A percentile compares a stretch with the other conserved stretches of the same genome.
Evolutionary conservation across 2,797 vertebrate genomes (phyloP).

Genomic region (Alcedo atthis): DNA sequence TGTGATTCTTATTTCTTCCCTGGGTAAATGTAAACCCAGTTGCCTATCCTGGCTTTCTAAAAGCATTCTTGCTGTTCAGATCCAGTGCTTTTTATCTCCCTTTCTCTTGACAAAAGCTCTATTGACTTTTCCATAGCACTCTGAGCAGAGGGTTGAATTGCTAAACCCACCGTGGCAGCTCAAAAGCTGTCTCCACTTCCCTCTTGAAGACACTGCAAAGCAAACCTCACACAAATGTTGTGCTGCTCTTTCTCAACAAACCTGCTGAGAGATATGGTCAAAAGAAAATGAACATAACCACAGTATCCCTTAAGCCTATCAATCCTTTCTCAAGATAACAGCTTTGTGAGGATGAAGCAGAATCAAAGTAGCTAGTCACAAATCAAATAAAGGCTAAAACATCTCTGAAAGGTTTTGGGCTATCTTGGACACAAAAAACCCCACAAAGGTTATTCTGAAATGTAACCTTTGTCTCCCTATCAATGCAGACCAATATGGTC

Average conservation of each 20-base stretch:
- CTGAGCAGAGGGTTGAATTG: background rate
- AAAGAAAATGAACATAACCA: background rate
- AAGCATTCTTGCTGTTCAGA: background rate
- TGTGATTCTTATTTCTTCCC: background rate
- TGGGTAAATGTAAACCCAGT: background rate
- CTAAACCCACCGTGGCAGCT: background rate
- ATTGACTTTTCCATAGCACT: background rate
- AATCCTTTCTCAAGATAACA: background rate
- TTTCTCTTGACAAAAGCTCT: background rate
- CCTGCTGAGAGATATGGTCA: rapidly evolving
- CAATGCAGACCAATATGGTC: background rate
- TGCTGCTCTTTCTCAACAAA: background rate
- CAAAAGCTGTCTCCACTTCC: background rate
- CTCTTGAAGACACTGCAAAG: background rate
- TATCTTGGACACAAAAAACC: background rate
- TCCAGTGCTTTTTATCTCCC: background rate
- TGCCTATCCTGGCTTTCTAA: background rate
- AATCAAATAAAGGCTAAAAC: background rate
- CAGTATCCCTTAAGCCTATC: background rate
- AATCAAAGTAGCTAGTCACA: background rate
- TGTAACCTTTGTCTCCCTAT: background rate
- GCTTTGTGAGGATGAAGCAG: background rate
- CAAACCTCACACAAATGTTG: background rate
- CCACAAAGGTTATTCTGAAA: background rate
- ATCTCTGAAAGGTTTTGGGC: background rate